Conservation (phyloP, 2,113 vertebrate species). For the Argyrosomus japonicus region DNA sequence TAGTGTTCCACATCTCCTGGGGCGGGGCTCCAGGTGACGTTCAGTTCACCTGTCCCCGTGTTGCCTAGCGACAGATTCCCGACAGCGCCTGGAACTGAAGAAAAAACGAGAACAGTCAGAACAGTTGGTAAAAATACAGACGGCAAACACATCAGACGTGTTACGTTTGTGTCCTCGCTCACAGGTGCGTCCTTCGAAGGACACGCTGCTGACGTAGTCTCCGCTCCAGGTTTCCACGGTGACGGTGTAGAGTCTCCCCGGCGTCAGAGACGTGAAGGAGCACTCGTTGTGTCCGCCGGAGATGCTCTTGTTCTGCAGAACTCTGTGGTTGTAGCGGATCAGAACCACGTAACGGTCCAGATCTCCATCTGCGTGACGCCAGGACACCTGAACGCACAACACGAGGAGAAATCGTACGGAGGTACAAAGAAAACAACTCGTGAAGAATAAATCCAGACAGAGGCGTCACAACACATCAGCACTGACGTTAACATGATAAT, state of each 20-base stretch:
- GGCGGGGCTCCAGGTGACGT: constrained; percentile 89
- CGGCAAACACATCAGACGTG: background rate
- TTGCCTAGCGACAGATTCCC: constrained; percentile 84
- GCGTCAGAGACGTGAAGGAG: constrained; percentile 88
- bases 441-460: too few relatives aligned
- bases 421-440: too few relatives aligned
- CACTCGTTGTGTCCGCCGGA: constrained; percentile 89
- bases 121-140: background rate
- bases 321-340: constrained; percentile 91
- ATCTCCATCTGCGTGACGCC: constrained; percentile 92
- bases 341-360: constrained; percentile 91
- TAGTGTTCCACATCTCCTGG: constrained; percentile 94
- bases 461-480: too few relatives aligned
- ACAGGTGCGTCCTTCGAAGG: constrained; percentile 93
- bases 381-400: constrained; percentile 84
- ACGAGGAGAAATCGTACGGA: too few relatives aligned
- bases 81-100: constrained; percentile 90
- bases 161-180: constrained; percentile 62
- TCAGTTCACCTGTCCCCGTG: constrained; percentile 86
- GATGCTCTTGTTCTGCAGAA: constrained; percentile 88
- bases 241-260: constrained; percentile 93
- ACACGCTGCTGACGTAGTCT: constrained; percentile 86
- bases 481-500: too few relatives aligned
- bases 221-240: constrained; percentile 93
- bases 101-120: background rate